Evolutionary conservation across 1,140 invertebrate genomes (phyloP).

Genomic region (Yoshiicerus persimilis): DNA sequence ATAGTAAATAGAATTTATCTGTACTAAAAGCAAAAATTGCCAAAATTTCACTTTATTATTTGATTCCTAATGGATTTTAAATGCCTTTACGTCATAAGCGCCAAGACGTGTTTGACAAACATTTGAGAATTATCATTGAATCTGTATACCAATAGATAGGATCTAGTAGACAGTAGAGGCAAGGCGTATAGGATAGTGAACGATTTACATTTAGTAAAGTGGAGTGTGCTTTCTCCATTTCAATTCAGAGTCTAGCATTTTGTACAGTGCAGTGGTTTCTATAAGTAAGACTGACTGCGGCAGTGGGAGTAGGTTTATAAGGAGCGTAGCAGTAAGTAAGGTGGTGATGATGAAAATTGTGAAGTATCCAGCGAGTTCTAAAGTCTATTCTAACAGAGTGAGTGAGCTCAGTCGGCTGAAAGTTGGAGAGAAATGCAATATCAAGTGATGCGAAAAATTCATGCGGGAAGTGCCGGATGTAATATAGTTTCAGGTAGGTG

Average conservation of each 20-base stretch:
- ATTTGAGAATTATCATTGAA: too few species aligned
- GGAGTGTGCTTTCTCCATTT: not conserved
- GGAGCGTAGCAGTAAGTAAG: not conserved
- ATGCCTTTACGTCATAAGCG: too few species aligned
- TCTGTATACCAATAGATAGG: too few species aligned
- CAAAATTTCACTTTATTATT: too few species aligned
- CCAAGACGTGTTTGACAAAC: too few species aligned
- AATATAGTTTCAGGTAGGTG: slow-evolving; percentile 19
- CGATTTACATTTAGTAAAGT: too few species aligned
- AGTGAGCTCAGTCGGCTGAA: not conserved
- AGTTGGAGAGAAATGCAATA: not conserved
- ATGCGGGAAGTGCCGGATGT: not conserved
- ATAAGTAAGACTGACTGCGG: not conserved
- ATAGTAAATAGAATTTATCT: too few species aligned
- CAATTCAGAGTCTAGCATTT: not conserved
- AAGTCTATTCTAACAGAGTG: not conserved
- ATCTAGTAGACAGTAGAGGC: too few species aligned
- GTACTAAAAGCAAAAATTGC: too few species aligned
- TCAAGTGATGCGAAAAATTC: slow-evolving; percentile 4
- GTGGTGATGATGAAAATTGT: not conserved
- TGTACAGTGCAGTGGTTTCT: not conserved
- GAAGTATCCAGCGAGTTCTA: not conserved
- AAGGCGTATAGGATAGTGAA: too few species aligned
- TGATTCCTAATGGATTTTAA: too few species aligned
- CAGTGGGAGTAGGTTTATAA: not conserved